These are phyloP conservation scores for Copidosoma floridanum DNA, from an alignment of 1,140 invertebrate genomes.

Conservation along the genomic window DNA sequence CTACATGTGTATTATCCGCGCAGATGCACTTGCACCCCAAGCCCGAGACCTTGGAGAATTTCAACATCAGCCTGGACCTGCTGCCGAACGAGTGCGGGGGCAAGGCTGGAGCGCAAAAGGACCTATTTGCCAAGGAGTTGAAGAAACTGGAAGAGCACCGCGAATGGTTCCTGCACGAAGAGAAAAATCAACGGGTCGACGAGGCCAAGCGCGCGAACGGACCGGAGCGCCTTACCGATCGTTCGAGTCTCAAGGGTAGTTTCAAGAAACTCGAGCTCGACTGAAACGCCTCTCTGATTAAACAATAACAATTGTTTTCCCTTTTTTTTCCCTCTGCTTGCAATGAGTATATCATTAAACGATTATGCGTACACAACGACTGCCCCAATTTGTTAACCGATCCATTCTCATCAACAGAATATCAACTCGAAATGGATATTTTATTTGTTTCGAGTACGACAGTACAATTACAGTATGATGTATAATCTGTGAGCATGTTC, in stretches of 20 bases:
- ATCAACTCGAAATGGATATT: too few species aligned
- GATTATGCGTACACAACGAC: too few species aligned
- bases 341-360: too few species aligned
- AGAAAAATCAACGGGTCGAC: background rate
- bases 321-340: too few species aligned
- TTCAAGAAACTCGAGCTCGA: constrained; percentile 73
- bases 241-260: constrained; percentile 69
- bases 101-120: constrained; percentile 48
- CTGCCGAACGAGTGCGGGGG: constrained; percentile 63
- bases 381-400: too few species aligned
- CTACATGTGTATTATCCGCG: too few species aligned
- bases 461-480: too few species aligned
- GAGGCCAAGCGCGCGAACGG: constrained; percentile 55
- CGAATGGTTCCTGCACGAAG: constrained; percentile 54
- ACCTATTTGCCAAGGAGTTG: constrained; percentile 45
- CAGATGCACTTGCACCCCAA: constrained; percentile 53
- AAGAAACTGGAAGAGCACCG: constrained; percentile 57
- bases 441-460: too few species aligned
- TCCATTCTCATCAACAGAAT: too few species aligned
- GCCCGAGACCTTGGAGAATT: constrained; percentile 47
- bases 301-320: too few species aligned
- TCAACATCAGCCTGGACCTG: constrained; percentile 48
- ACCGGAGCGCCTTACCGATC: constrained; percentile 59
- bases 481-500: too few species aligned
- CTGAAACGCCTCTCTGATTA: too few species aligned